Conservation (phyloP, 2,888 invertebrate species). For the Agonum fuliginosum region DNA sequence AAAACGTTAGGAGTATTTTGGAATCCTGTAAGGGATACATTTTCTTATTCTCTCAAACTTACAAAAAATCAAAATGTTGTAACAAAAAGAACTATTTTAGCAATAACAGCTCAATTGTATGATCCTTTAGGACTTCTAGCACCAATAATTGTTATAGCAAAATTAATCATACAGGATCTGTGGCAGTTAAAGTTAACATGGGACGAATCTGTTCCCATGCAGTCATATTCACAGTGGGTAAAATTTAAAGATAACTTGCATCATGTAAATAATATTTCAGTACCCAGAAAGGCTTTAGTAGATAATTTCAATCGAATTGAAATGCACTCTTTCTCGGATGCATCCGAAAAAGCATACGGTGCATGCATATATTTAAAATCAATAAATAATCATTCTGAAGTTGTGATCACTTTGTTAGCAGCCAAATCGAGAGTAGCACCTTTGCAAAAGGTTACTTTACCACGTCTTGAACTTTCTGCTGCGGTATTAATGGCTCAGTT, state of each 20-base stretch:
- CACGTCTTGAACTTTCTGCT: slow-evolving; percentile 66
- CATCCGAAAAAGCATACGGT: slow-evolving; percentile 63
- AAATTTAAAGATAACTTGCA: slow-evolving; percentile 39
- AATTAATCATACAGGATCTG: slow-evolving; percentile 63
- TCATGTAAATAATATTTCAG: background rate
- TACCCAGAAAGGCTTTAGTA: slow-evolving; percentile 45
- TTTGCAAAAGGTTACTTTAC: slow-evolving; percentile 63
- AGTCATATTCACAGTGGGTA: slow-evolving; percentile 45
- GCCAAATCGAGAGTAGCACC: slow-evolving; percentile 64
- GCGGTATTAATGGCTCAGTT: slow-evolving; percentile 64
- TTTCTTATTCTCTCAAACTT: background rate
- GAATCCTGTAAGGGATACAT: background rate
- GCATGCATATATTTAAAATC: slow-evolving; percentile 63
- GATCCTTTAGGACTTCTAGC: slow-evolving; percentile 64
- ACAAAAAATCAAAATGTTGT: background rate
- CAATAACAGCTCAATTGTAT: slow-evolving; percentile 63
- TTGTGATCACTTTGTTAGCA: slow-evolving; percentile 51
- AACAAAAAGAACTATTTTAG: slow-evolving; percentile 63
- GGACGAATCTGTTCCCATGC: slow-evolving; percentile 63
- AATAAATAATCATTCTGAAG: slow-evolving; percentile 14
- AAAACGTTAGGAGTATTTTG: background rate
- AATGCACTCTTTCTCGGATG: slow-evolving; percentile 65
- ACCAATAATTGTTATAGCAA: slow-evolving; percentile 62
- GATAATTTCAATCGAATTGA: slow-evolving; percentile 22
- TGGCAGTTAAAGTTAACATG: slow-evolving; percentile 64